phyloP scores from a whole-genome alignment of 2,888 invertebrate genomes.

The Flabesymbios commensalis region DNA sequence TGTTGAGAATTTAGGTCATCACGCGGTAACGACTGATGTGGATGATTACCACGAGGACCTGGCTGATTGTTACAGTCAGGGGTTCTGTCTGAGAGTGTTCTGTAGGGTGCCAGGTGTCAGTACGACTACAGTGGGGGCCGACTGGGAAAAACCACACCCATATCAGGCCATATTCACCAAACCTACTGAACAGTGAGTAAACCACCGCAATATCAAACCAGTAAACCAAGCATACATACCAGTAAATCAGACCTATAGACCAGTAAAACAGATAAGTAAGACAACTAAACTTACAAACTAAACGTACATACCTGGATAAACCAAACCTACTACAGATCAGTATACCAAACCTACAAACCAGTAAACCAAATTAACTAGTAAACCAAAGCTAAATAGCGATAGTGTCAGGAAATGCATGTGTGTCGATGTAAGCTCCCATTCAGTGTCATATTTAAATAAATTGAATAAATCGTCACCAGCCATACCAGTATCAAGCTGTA shows the following conservation, averaged over 20 bases:
- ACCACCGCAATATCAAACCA: not conserved
- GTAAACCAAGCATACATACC: not conserved
- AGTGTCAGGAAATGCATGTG: too few relatives aligned
- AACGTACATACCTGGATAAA: too few relatives aligned
- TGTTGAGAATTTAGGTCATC: slow-evolving; percentile 31
- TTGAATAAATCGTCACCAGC: too few relatives aligned
- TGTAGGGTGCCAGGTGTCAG: slow-evolving; percentile 29
- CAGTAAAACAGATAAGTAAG: not conserved
- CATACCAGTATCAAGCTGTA: too few relatives aligned
- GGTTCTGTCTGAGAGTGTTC: slow-evolving; percentile 28
- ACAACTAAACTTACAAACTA: too few relatives aligned
- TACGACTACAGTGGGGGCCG: slow-evolving; percentile 25
- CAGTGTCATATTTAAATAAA: too few relatives aligned
- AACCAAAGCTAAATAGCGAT: too few relatives aligned
- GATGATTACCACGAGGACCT: slow-evolving; percentile 24
- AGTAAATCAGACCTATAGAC: not conserved
- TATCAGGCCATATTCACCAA: slow-evolving; percentile 35
- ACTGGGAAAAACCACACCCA: slow-evolving; percentile 29
- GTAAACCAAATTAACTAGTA: too few relatives aligned
- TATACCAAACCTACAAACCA: too few relatives aligned
- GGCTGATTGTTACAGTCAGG: slow-evolving; percentile 26
- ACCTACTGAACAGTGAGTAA: slow-evolving; percentile 6
- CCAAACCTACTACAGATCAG: too few relatives aligned
- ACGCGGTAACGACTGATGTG: slow-evolving; percentile 33
- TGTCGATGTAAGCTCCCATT: too few relatives aligned